phyloP scores from a whole-genome alignment of 2,888 invertebrate species.

The Tridacna gigas region DNA sequence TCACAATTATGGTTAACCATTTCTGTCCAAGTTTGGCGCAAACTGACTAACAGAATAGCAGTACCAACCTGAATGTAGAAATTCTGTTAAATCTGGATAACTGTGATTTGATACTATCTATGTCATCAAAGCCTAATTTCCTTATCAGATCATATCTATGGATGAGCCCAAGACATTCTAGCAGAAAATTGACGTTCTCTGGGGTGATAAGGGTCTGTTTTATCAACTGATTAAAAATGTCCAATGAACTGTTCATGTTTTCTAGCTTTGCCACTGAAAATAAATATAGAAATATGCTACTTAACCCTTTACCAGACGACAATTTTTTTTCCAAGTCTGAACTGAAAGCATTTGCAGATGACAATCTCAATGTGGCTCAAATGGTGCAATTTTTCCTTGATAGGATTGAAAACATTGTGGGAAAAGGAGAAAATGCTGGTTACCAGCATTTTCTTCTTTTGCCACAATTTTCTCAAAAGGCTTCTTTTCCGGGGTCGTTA shows the following conservation, averaged over 20 bases:
- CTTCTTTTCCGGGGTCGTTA: too few species aligned
- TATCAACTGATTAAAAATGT: constrained; percentile 60
- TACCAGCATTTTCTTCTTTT: too few species aligned
- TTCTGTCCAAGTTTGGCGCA: too few species aligned
- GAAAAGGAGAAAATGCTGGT: too few species aligned
- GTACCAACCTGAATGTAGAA: background rate
- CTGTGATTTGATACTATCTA: background rate
- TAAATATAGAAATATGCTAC: background rate
- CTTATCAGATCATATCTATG: constrained; percentile 65
- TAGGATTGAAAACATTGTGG: too few species aligned
- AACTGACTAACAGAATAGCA: too few species aligned
- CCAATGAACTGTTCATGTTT: constrained; percentile 50
- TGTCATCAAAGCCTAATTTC: constrained; percentile 46
- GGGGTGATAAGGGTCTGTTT: constrained; percentile 41
- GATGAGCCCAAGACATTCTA: constrained; percentile 66
- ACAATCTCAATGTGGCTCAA: too few species aligned
- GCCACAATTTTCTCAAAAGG: too few species aligned
- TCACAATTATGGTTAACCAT: too few species aligned
- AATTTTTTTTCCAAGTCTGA: too few species aligned
- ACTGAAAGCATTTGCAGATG: too few species aligned
- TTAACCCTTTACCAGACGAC: background rate
- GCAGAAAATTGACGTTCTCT: constrained; percentile 54
- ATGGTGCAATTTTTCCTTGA: too few species aligned
- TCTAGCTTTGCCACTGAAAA: constrained; percentile 61
- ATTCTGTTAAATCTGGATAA: background rate